phyloP scores from a whole-genome alignment of 2,888 invertebrate species.

The Athrips mouffetella region DNA sequence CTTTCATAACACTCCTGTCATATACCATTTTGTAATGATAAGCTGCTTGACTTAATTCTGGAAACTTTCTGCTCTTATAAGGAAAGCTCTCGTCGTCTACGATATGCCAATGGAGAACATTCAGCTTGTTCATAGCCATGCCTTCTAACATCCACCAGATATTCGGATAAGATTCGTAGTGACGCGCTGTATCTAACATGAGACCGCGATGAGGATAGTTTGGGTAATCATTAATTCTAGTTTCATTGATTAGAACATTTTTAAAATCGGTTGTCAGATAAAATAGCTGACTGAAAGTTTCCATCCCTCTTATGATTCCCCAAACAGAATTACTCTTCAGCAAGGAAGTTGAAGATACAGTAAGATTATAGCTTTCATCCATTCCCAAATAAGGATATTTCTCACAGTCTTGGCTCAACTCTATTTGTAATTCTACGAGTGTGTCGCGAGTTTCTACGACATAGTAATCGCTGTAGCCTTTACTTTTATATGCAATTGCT shows the following conservation, averaged over 20 bases:
- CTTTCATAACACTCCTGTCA: slow-evolving; percentile 73
- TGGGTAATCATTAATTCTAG: slow-evolving; percentile 86
- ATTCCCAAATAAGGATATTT: slow-evolving; percentile 8
- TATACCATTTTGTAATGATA: slow-evolving; percentile 78
- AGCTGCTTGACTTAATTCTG: slow-evolving; percentile 86
- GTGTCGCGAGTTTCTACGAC: not conserved
- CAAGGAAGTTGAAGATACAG: not conserved
- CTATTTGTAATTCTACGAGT: not conserved
- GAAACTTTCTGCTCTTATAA: slow-evolving; percentile 87
- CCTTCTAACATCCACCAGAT: slow-evolving; percentile 85
- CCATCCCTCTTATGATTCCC: slow-evolving; percentile 88
- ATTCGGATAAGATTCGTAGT: slow-evolving; percentile 84
- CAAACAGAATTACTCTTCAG: slow-evolving; percentile 71
- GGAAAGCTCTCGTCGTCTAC: slow-evolving; percentile 96
- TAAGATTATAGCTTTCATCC: slow-evolving; percentile 17
- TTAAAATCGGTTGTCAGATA: slow-evolving; percentile 44
- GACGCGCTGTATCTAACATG: slow-evolving; percentile 91
- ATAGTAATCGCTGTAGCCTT: not conserved
- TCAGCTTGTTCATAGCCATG: slow-evolving; percentile 94
- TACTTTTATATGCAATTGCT: not conserved
- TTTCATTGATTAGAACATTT: slow-evolving; percentile 82
- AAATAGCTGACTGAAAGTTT: slow-evolving; percentile 87
- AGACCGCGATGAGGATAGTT: slow-evolving; percentile 89
- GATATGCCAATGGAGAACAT: slow-evolving; percentile 97
- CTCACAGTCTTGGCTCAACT: slow-evolving; percentile 1